phyloP scores from a whole-genome alignment of 2,797 vertebrate genomes.

The Ctenochaetus hawaiiensis region DNA sequence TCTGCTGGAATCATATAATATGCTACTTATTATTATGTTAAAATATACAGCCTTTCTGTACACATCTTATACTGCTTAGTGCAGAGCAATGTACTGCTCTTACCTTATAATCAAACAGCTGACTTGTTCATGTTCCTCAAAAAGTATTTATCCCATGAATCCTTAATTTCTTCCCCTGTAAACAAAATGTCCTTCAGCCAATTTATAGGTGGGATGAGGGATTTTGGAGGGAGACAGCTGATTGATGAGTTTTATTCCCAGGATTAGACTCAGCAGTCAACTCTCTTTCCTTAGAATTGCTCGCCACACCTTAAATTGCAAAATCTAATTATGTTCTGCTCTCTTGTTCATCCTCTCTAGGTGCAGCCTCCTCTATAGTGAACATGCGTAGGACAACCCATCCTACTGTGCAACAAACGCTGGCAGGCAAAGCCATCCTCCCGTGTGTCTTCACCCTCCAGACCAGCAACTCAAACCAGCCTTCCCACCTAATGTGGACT shows the following conservation, averaged over 20 bases:
- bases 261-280: too few relatives aligned
- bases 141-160: conserved; percentile 7
- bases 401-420: conserved; percentile 76
- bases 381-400: conserved; percentile 89
- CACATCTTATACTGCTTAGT: neutral
- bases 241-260: too few relatives aligned
- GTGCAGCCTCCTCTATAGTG: conserved; percentile 85
- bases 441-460: conserved; percentile 91
- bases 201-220: neutral
- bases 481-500: conserved; percentile 92
- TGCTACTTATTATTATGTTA: conserved; percentile 24
- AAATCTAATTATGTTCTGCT: conserved; percentile 8
- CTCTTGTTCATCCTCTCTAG: conserved; percentile 55
- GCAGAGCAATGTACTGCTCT: neutral
- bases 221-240: too few relatives aligned
- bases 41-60: conserved; percentile 24
- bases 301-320: neutral
- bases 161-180: neutral
- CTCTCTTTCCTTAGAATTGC: too few relatives aligned
- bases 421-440: conserved; percentile 88
- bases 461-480: conserved; percentile 62
- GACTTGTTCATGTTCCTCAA: conserved; percentile 7
- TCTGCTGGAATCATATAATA: conserved; percentile 13
- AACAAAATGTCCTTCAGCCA: conserved; percentile 1
- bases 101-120: conserved; percentile 12